Conservation (phyloP, 1,140 invertebrate species). For the Drosophila sucinea region DNA sequence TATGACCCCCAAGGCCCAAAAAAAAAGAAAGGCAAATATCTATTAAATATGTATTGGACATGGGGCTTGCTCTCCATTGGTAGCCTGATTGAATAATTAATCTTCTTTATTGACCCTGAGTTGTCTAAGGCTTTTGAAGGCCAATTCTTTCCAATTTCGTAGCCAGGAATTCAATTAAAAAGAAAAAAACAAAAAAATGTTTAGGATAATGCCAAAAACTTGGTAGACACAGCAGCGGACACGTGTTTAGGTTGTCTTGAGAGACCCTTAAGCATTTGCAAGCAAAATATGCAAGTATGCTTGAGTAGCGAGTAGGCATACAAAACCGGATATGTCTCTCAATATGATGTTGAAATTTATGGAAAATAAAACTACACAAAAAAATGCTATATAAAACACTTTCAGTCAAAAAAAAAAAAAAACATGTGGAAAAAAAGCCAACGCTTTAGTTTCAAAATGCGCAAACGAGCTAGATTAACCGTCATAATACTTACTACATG, state of each 20-base stretch:
- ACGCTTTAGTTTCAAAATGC: slow-evolving; percentile 8
- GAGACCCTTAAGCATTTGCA: neutral
- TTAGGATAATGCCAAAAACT: neutral
- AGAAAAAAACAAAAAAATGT: too few species aligned
- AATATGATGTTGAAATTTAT: slow-evolving; percentile 5
- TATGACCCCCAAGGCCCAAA: neutral
- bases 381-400: neutral
- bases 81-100: slow-evolving; percentile 17
- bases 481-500: slow-evolving; percentile 4
- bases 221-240: neutral
- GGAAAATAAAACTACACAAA: neutral
- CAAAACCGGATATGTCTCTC: slow-evolving; percentile 6
- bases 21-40: slow-evolving; percentile 4
- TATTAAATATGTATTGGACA: neutral
- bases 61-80: slow-evolving; percentile 15
- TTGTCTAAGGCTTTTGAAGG: slow-evolving; percentile 8
- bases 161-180: neutral
- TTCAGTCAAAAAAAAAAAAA: slow-evolving; percentile 2
- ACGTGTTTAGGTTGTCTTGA: neutral
- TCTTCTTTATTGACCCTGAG: slow-evolving; percentile 24
- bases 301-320: neutral
- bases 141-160: neutral
- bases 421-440: neutral
- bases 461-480: slow-evolving; percentile 10
- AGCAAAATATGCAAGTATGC: neutral